Conservation (phyloP, 2,113 vertebrate genomes). For the Cottus gobio region DNA sequence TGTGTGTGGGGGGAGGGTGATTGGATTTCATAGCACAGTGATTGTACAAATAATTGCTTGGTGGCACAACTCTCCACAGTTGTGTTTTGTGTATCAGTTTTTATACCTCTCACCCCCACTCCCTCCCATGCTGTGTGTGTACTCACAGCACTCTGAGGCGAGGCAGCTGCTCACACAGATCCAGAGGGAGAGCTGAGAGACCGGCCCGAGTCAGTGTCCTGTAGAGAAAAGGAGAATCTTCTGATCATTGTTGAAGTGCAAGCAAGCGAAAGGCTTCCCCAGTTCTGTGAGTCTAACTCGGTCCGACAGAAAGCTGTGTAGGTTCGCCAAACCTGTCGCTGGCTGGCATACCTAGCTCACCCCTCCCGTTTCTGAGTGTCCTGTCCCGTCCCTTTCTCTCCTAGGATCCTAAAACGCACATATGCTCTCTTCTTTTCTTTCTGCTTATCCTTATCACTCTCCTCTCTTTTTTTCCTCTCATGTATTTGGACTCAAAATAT, state of each 20-base stretch:
- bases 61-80: constrained; percentile 42
- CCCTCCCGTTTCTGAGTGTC: constrained; percentile 35
- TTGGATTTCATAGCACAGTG: constrained; percentile 61
- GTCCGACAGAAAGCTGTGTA: constrained; percentile 60
- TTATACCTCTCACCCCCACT: constrained; percentile 38
- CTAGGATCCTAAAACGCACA: constrained; percentile 39
- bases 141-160: constrained; percentile 94
- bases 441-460: constrained; percentile 19
- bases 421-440: not conserved
- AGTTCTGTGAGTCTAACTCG: constrained; percentile 59
- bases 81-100: constrained; percentile 53
- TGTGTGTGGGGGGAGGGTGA: constrained; percentile 13
- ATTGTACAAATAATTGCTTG: constrained; percentile 53
- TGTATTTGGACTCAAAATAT: not conserved
- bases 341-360: constrained; percentile 52
- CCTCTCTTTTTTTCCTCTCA: not conserved
- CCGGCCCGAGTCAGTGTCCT: constrained; percentile 93
- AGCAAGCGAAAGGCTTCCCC: constrained; percentile 60
- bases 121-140: constrained; percentile 35
- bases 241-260: constrained; percentile 66
- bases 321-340: constrained; percentile 55
- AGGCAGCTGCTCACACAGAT: constrained; percentile 93
- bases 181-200: constrained; percentile 88
- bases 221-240: constrained; percentile 50
- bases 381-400: constrained; percentile 7